phyloP scores from a whole-genome alignment of 2,888 invertebrate species.

The Prionchulus punctatus region DNA sequence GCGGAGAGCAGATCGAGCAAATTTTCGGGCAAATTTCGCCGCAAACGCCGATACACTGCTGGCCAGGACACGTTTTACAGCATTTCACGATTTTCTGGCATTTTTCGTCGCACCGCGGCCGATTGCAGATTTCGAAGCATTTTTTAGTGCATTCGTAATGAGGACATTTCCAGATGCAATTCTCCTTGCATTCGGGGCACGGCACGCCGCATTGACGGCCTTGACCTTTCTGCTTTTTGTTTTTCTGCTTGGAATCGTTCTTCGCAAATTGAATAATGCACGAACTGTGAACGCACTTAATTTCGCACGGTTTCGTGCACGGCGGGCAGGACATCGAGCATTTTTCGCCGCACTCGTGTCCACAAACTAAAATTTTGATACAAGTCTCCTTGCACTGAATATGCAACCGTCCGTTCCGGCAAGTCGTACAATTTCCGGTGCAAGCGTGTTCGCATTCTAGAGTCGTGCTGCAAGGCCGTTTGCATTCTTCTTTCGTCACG shows the following conservation, averaged over 20 bases:
- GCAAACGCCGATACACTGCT: conserved; percentile 49
- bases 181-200: conserved; percentile 31
- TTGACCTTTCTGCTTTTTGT: background rate
- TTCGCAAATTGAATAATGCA: too few species aligned
- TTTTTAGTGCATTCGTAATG: conserved; percentile 33
- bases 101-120: conserved; percentile 29
- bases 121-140: conserved; percentile 34
- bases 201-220: conserved; percentile 19
- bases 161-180: conserved; percentile 32
- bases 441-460: conserved; percentile 28
- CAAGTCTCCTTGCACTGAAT: conserved; percentile 43
- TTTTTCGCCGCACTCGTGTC: conserved; percentile 37
- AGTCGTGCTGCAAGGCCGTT: conserved; percentile 16
- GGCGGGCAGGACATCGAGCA: conserved; percentile 28
- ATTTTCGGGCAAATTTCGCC: conserved; percentile 51
- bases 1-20: conserved; percentile 43
- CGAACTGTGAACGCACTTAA: conserved; percentile 39
- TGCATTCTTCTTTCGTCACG: conserved; percentile 15
- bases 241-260: too few species aligned
- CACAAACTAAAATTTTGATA: conserved; percentile 45
- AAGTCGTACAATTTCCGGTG: conserved; percentile 31
- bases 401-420: conserved; percentile 44
- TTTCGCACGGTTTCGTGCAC: conserved; percentile 36
- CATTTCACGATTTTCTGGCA: conserved; percentile 25
- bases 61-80: background rate